phyloP scores from a whole-genome alignment of 2,797 vertebrate species.

The Myotis vivesi region DNA sequence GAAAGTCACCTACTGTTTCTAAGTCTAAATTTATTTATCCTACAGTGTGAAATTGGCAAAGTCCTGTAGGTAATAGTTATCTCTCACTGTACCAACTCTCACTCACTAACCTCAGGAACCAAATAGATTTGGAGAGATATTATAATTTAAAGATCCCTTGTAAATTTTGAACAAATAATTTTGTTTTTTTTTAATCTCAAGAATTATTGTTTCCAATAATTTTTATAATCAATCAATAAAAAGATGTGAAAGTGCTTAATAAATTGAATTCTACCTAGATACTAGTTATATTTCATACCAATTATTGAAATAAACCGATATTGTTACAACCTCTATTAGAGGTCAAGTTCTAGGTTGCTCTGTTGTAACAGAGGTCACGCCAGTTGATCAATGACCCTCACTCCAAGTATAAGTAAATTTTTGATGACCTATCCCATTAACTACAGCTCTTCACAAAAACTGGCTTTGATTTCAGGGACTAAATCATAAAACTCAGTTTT shows the following conservation, averaged over 20 bases:
- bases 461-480: slow-evolving; percentile 19
- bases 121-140: background rate
- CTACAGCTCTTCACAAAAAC: background rate
- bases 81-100: background rate
- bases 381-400: background rate
- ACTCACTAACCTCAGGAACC: background rate
- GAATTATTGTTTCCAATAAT: slow-evolving; percentile 5
- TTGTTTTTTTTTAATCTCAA: slow-evolving; percentile 6
- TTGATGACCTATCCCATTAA: background rate
- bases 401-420: background rate
- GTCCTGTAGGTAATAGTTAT: background rate
- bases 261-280: background rate
- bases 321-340: background rate
- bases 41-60: background rate
- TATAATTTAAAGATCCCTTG: background rate
- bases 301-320: background rate
- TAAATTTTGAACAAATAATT: background rate
- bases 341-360: background rate
- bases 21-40: background rate
- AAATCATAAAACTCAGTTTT: background rate
- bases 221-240: background rate
- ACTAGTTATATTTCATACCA: background rate
- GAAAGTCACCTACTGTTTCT: background rate
- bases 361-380: background rate
- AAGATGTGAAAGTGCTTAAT: background rate